These are phyloP conservation scores for Onychomys torridus DNA, from an alignment of 2,797 vertebrate species.

Conservation along the genomic window DNA sequence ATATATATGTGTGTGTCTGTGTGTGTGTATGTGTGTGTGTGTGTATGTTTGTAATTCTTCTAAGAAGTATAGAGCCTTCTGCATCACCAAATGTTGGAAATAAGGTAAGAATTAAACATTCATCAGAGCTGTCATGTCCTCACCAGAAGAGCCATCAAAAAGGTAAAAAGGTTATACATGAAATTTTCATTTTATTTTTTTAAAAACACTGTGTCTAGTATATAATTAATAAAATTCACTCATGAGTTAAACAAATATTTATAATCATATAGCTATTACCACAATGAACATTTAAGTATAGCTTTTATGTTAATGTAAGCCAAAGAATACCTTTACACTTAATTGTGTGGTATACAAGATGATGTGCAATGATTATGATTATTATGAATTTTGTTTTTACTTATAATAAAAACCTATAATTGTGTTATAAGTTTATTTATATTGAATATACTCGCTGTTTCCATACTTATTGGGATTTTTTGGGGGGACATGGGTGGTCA, in stretches of 20 bases:
- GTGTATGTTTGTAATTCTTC: conserved; percentile 2
- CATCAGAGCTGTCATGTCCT: conserved; percentile 46
- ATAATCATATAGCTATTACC: conserved; percentile 14
- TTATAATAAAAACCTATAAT: neutral
- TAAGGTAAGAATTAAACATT: conserved; percentile 63
- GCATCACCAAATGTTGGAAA: conserved; percentile 38
- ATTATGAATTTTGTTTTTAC: conserved; percentile 13
- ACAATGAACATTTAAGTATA: conserved; percentile 7
- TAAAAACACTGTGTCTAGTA: neutral
- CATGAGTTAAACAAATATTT: conserved; percentile 21
- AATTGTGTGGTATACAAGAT: neutral
- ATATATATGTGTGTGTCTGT: neutral
- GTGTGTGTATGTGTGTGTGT: too few species aligned
- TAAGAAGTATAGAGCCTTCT: conserved; percentile 10
- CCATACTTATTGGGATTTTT: neutral
- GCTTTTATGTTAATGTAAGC: conserved; percentile 31
- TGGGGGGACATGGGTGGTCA: neutral
- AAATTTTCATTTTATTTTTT: neutral
- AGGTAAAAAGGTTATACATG: conserved; percentile 34
- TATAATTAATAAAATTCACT: neutral
- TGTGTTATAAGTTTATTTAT: neutral
- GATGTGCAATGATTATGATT: neutral
- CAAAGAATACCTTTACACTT: neutral
- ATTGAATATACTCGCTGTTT: neutral
- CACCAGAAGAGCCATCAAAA: conserved; percentile 62